Conservation (phyloP, 2,113 vertebrate genomes). For the Panurus biarmicus region DNA sequence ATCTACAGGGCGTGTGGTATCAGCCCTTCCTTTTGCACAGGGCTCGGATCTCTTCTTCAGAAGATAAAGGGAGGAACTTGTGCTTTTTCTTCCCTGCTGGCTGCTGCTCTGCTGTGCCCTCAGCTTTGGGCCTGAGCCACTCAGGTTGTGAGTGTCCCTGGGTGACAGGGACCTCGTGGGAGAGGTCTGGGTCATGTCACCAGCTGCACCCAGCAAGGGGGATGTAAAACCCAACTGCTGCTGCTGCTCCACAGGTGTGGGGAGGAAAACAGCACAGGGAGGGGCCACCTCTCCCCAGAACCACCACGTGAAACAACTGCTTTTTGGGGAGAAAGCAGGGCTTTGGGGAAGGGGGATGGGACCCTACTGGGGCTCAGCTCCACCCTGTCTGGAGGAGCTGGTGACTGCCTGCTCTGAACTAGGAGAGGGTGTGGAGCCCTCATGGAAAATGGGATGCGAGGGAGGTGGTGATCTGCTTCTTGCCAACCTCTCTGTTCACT, state of each 20-base stretch:
- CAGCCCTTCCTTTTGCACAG: neutral
- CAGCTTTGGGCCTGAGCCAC: fast-evolving
- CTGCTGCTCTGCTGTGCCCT: neutral
- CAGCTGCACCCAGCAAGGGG: fast-evolving
- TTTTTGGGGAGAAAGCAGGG: neutral
- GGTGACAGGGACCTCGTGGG: neutral
- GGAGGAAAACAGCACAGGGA: neutral
- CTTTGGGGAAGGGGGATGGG: neutral
- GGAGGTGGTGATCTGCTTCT: neutral
- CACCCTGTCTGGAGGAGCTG: fast-evolving
- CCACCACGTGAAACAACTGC: neutral
- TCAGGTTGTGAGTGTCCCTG: fast-evolving
- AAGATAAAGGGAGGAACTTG: neutral
- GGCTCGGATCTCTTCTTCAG: fast-evolving
- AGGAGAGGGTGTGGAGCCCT: neutral
- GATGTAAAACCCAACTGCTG: neutral
- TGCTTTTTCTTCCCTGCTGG: neutral
- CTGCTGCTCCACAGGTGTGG: neutral
- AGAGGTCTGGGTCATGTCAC: neutral
- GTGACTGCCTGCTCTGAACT: neutral
- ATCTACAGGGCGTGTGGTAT: fast-evolving
- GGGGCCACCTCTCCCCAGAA: neutral
- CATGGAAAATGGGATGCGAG: fast-evolving
- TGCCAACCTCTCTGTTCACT: neutral
- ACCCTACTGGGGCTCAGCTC: neutral